Percentiles rank a stretch among this genome's conserved stretches.
Evolutionary conservation across 2,888 invertebrate species (phyloP).

Genomic region (Athrips mouffetella): DNA sequence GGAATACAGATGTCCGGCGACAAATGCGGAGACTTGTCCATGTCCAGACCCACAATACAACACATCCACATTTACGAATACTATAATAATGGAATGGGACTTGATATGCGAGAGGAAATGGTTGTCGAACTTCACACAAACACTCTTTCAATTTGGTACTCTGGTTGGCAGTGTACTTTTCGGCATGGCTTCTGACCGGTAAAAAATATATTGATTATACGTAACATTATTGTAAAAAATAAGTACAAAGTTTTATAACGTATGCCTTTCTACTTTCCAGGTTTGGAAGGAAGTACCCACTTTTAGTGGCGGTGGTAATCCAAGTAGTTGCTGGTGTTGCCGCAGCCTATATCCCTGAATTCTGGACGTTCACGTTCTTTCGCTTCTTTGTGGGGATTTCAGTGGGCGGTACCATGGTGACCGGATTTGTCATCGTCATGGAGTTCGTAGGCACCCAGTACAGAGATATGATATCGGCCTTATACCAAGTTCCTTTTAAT

Average conservation of each 20-base stretch:
- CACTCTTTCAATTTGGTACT: conserved; percentile 86
- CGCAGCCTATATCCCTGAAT: conserved; percentile 82
- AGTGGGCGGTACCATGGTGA: conserved; percentile 90
- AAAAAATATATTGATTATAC: conserved; percentile 47
- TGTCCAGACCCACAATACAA: conserved; percentile 80
- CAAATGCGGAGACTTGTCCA: conserved; percentile 62
- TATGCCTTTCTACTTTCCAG: conserved; percentile 61
- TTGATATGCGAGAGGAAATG: conserved; percentile 83
- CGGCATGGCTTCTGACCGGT: conserved; percentile 87
- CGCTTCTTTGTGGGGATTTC: conserved; percentile 85
- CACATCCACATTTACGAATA: conserved; percentile 81
- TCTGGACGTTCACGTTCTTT: conserved; percentile 79
- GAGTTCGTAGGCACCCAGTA: conserved; percentile 80
- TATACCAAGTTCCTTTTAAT: conserved; percentile 84
- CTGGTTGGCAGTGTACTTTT: conserved; percentile 85
- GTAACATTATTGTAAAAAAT: background rate
- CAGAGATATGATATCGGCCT: conserved; percentile 77
- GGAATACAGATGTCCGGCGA: conserved; percentile 43
- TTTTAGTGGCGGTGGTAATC: conserved; percentile 83
- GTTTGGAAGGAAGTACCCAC: conserved; percentile 85
- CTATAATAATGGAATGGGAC: conserved; percentile 86
- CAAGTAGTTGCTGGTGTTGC: conserved; percentile 83
- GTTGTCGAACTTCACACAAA: conserved; percentile 84
- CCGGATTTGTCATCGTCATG: conserved; percentile 80
- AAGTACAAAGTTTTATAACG: background rate